Percentiles rank a stretch among this genome's conserved stretches.
These are phyloP conservation scores for Scaptodrosophila latifasciaeformis DNA, from an alignment of 2,888 invertebrate species.

Conservation along the genomic window DNA sequence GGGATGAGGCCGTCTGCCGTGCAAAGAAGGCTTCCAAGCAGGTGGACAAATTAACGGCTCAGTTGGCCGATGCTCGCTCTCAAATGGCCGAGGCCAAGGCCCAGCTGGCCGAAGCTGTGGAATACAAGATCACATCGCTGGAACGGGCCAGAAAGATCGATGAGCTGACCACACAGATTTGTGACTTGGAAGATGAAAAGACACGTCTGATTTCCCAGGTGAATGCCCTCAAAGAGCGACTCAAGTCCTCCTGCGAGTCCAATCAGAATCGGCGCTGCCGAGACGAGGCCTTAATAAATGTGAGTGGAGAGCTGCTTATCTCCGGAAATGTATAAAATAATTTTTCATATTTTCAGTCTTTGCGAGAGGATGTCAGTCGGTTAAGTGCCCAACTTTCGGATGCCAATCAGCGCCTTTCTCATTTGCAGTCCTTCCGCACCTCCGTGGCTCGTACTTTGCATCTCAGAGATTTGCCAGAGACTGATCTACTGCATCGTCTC, in stretches of 20 bases:
- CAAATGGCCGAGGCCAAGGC: constrained; percentile 89
- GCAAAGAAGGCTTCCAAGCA: constrained; percentile 89
- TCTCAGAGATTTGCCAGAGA: constrained; percentile 84
- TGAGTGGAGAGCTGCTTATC: constrained; percentile 35
- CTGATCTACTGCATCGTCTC: constrained; percentile 84
- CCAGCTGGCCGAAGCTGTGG: constrained; percentile 89
- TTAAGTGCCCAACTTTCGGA: constrained; percentile 85
- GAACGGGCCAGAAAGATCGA: constrained; percentile 90
- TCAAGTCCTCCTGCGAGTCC: constrained; percentile 71
- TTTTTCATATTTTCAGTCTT: constrained; percentile 74
- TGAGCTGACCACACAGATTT: constrained; percentile 86
- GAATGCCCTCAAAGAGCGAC: constrained; percentile 67
- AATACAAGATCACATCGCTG: constrained; percentile 90
- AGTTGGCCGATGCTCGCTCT: constrained; percentile 87
- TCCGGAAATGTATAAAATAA: no score
- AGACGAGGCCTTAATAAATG: constrained; percentile 74
- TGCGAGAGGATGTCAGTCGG: constrained; percentile 85
- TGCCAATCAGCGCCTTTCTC: constrained; percentile 84
- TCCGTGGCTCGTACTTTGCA: constrained; percentile 85
- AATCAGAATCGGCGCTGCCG: constrained; percentile 73
- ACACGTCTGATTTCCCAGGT: constrained; percentile 76
- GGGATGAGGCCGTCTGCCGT: constrained; percentile 82
- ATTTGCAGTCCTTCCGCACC: constrained; percentile 85
- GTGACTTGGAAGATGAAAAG: constrained; percentile 87
- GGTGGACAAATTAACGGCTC: constrained; percentile 86